Percentiles rank a stretch among this genome's conserved stretches.
Conservation (phyloP, 2,113 vertebrate species). For the Polypterus bichir region DNA sequence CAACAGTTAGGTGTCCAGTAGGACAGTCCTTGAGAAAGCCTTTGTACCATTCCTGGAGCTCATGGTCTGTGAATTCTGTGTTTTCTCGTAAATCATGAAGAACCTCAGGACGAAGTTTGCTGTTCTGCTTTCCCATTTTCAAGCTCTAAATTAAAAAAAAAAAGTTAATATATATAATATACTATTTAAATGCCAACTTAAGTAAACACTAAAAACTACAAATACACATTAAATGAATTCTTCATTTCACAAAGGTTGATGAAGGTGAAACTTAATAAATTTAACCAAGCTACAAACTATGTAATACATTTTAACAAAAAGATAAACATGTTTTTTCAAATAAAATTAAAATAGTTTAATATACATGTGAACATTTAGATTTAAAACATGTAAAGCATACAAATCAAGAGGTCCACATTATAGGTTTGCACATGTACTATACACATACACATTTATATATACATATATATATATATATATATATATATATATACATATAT, state of each 20-base stretch:
- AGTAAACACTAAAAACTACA: background rate
- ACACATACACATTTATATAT: no score
- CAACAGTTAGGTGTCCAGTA: slow-evolving; percentile 68
- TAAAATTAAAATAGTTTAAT: no score
- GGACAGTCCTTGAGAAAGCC: slow-evolving; percentile 80
- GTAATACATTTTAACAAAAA: background rate
- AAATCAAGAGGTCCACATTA: no score
- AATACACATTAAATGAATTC: background rate
- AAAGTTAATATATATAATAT: background rate
- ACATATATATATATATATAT: no score
- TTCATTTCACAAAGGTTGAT: background rate
- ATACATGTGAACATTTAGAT: no score
- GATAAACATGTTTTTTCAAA: background rate
- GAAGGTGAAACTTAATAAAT: background rate
- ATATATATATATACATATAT: no score
- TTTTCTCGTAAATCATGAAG: slow-evolving; percentile 75
- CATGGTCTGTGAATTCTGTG: slow-evolving; percentile 73
- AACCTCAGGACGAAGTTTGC: slow-evolving; percentile 71
- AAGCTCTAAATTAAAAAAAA: background rate
- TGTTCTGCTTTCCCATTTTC: slow-evolving; percentile 76
- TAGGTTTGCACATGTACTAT: no score
- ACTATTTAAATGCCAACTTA: background rate
- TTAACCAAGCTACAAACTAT: background rate
- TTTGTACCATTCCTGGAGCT: slow-evolving; percentile 82
- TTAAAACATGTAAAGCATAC: no score